Base-by-base conservation (phyloP, 2,888 invertebrate species). In the Drosophila picticornis region DNA sequence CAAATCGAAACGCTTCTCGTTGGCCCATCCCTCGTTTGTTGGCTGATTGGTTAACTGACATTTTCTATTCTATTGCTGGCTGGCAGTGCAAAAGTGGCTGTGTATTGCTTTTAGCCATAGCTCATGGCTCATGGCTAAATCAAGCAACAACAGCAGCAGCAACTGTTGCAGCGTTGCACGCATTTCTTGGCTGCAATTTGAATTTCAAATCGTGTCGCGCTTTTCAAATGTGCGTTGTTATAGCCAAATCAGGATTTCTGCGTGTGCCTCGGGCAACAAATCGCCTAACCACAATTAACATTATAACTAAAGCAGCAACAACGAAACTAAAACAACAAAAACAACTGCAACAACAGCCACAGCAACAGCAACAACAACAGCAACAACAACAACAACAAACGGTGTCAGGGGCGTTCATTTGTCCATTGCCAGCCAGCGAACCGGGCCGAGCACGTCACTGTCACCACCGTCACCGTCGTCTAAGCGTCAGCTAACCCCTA, bases 361-460 rank as follows among this genome's bases (percentile, higher is more conserved):
- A 46, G 19, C 62, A 57, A 48, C 85, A 85, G 77, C 88, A 86
- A 79, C 77, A 40, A 32, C 70, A 57, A 19, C 65, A 60, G 43
- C 59, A 61, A 46, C 60, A 63, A 34, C 77, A 77, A 70, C 85
- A 85, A 81, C 88, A 86, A 81, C 80, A 48, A 87, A 87, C 88
- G 88, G 86, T 87, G 87, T 87, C 87, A 87, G 88, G 87, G 87
- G 88, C 87, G 88, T 90, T 90, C 86, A 88, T 90, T 87, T 86
- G 85, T 86, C 85, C 85, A 85, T 85, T 85, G 85, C 85, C 89
- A 85, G 89, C 78, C 78, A 83, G 78, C 84, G 78, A 80, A 78
- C 75, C 80, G 83, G 80, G 80, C 80, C 81, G 83, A 80, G 84
- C 84, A 87, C 85, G 89, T 85, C 85, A 85, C 85, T 85, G 85